These are phyloP conservation scores for Nomada fucata DNA, from an alignment of 2,888 invertebrate species.

Conservation along the genomic window DNA sequence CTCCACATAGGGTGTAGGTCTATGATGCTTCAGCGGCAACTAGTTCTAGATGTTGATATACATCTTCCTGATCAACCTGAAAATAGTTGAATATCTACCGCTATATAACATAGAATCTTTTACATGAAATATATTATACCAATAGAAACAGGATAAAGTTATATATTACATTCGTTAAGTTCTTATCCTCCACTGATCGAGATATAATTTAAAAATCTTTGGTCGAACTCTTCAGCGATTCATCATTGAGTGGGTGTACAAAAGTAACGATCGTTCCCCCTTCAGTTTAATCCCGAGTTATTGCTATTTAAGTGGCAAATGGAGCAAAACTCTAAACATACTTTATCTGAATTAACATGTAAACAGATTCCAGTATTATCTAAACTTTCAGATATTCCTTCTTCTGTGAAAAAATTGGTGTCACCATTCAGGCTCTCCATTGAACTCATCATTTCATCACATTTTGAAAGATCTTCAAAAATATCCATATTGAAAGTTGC, in stretches of 20 bases:
- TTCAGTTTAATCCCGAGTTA: conserved; percentile 57
- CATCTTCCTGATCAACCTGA: conserved; percentile 48
- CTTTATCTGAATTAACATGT: conserved; percentile 86
- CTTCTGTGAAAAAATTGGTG: conserved; percentile 56
- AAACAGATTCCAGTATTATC: conserved; percentile 86
- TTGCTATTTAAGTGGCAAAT: conserved; percentile 85
- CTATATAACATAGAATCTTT: conserved; percentile 9
- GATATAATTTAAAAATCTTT: conserved; percentile 37
- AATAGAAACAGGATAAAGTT: conserved; percentile 7
- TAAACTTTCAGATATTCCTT: conserved; percentile 63
- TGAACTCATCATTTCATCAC: conserved; percentile 58
- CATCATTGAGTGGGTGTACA: conserved; percentile 6
- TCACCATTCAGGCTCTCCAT: conserved; percentile 59
- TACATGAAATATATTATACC: conserved; percentile 8
- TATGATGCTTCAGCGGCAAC: conserved; percentile 23
- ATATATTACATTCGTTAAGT: conserved; percentile 39
- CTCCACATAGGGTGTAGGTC: conserved; percentile 32
- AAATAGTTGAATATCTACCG: conserved; percentile 45
- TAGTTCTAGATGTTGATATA: conserved; percentile 32
- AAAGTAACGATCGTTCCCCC: conserved; percentile 51
- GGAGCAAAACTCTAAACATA: conserved; percentile 87
- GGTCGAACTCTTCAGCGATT: background rate
- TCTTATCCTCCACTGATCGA: conserved; percentile 52
- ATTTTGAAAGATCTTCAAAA: conserved; percentile 70
- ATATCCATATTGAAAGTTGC: conserved; percentile 72